Evolutionary conservation across 2,113 vertebrate genomes (phyloP).

Genomic region (Oryzias celebensis): DNA sequence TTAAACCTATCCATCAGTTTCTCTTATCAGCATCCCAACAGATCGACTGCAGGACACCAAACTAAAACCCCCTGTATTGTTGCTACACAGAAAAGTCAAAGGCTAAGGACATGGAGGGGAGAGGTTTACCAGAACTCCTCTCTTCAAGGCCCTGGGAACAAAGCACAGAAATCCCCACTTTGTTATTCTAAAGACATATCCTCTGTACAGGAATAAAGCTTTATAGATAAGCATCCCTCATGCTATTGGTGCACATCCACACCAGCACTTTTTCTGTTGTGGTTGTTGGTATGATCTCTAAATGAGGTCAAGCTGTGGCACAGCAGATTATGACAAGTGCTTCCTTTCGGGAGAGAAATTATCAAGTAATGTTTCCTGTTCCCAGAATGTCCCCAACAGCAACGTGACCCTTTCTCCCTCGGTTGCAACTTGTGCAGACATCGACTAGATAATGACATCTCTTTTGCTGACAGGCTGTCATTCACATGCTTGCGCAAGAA

Average conservation of each 20-base stretch:
- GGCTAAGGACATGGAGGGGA: slow-evolving; percentile 69
- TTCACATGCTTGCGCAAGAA: slow-evolving; percentile 44
- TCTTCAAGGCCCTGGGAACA: slow-evolving; percentile 51
- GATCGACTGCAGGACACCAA: slow-evolving; percentile 72
- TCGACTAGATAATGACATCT: slow-evolving; percentile 67
- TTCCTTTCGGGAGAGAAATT: slow-evolving; percentile 63
- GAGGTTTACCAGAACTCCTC: slow-evolving; percentile 36
- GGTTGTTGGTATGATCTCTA: slow-evolving; percentile 51
- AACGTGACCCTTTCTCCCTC: slow-evolving; percentile 48
- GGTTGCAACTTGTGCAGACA: slow-evolving; percentile 49
- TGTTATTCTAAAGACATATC: slow-evolving; percentile 45
- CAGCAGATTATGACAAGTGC: slow-evolving; percentile 50
- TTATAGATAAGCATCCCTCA: slow-evolving; percentile 24
- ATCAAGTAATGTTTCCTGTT: slow-evolving; percentile 71
- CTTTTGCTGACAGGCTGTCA: slow-evolving; percentile 68
- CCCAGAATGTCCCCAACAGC: slow-evolving; percentile 33
- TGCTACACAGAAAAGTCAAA: slow-evolving; percentile 72
- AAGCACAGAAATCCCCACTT: slow-evolving; percentile 37
- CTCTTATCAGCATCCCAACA: slow-evolving; percentile 73
- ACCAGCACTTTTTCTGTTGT: not conserved
- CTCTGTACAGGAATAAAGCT: slow-evolving; percentile 18
- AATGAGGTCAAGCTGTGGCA: slow-evolving; percentile 50
- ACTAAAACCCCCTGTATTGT: slow-evolving; percentile 68
- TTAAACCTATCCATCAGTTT: slow-evolving; percentile 78
- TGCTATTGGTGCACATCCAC: slow-evolving; percentile 25